phyloP scores from a whole-genome alignment of 2,888 invertebrate genomes.

The Amphiduros pacificus region DNA sequence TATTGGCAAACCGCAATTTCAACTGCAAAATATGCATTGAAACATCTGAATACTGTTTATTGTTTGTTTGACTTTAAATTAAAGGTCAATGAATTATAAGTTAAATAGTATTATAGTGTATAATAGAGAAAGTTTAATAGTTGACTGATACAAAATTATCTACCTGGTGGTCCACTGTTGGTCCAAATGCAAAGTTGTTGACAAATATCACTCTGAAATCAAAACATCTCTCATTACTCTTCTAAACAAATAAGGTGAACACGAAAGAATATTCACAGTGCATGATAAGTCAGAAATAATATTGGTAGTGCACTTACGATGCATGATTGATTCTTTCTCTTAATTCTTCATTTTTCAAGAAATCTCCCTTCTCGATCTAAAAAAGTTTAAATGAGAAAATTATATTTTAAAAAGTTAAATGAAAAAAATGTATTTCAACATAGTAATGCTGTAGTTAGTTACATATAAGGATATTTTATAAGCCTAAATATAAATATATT shows the following conservation, averaged over 20 bases:
- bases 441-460: too few species aligned
- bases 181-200: constrained; percentile 99
- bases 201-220: constrained; percentile 83
- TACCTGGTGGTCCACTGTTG: constrained; percentile 84
- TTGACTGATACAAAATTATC: too few species aligned
- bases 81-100: too few species aligned
- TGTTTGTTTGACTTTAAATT: too few species aligned
- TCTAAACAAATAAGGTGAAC: too few species aligned
- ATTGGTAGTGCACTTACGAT: too few species aligned
- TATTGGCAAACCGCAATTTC: constrained; percentile 93
- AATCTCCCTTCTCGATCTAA: constrained; percentile 82
- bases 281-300: background rate
- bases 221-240: background rate
- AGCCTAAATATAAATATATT: too few species aligned
- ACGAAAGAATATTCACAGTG: too few species aligned
- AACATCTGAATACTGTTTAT: too few species aligned
- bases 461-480: too few species aligned
- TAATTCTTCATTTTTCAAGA: constrained; percentile 86
- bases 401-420: background rate
- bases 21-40: constrained; percentile 71
- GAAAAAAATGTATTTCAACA: background rate
- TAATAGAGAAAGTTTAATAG: too few species aligned
- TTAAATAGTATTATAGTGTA: too few species aligned
- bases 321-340: constrained; percentile 92
- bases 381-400: constrained; percentile 22